Conservation (phyloP, 2,113 vertebrate species). For the Thymallus thymallus region DNA sequence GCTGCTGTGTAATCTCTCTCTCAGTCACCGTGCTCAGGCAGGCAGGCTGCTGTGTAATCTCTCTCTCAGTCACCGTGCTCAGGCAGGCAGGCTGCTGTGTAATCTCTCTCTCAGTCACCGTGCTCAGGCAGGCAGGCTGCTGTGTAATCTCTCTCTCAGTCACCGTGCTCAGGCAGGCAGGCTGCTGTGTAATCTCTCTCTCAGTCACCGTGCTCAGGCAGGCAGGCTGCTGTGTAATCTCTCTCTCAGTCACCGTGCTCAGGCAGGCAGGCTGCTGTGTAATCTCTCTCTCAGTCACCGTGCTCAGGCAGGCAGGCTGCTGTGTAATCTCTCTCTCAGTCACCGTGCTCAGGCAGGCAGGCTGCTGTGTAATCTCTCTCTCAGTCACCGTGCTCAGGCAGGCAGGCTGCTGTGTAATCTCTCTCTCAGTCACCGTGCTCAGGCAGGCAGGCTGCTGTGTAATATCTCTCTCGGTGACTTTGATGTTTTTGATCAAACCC, state of each 20-base stretch:
- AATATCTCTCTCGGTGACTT: slow-evolving; percentile 16
- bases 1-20: neutral
- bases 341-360: neutral
- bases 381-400: slow-evolving; percentile 1
- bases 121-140: neutral
- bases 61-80: slow-evolving; percentile 2
- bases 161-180: neutral
- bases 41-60: neutral
- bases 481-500: slow-evolving; percentile 29
- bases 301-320: neutral
- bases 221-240: neutral
- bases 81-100: neutral
- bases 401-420: neutral
- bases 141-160: slow-evolving; percentile 1
- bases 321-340: slow-evolving; percentile 1
- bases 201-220: slow-evolving; percentile 1
- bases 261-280: neutral
- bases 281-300: slow-evolving; percentile 7
- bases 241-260: slow-evolving; percentile 2
- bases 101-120: slow-evolving; percentile 7
- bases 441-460: neutral
- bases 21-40: slow-evolving; percentile 1
- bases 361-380: neutral
- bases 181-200: neutral
- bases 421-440: neutral